Base-by-base conservation (phyloP, 2,113 vertebrate species). In the Leptobrachium ailaonicum region DNA sequence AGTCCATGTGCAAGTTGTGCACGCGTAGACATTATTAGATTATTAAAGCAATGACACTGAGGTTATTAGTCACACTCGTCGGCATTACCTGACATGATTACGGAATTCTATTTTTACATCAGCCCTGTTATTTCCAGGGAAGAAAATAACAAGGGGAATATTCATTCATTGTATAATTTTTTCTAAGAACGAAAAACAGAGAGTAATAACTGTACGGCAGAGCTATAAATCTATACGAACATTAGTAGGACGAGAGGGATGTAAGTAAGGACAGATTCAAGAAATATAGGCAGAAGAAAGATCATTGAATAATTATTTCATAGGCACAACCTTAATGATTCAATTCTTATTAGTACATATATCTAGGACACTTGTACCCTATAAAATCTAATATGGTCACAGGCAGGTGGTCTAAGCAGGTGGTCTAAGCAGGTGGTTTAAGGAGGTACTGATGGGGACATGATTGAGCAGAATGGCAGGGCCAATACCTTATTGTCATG, bases 101-200 rank as follows among this genome's bases (percentile, higher is more conserved):
- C 89, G 85, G 88, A 82, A 54, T 88, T 90, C 88, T 92, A 83
- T 90, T 94, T 92, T 91, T 91, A 86, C 85, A 87, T 89, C 54
- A 79, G 85, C 86, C 83, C 82, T 83, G 66, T 84, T 88, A 88
- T 88, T 81, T 88, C 81, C 88, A 50, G 88, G 87, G 84, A 84
- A 87, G 71, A 82, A 87, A 91, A 92, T 89, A 88, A 89, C 87
- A 85, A 84, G 81, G 88, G 89, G 86, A 88, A 91, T 92, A 91
- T 90, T 89, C 89, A 89, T 90, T 90, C 89, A 60, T 90, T 32
- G 1, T 32, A 32, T 86, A 87, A 83, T 83, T 73, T 91, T 88
- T 87, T 83, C 79, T 85, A 66, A 45, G 7, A 41, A 58, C 88
- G 82, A 85, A 88, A 79, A 81, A 83, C 74, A 85, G 86, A 71